Evolutionary conservation across 2,797 vertebrate species (phyloP).

Genomic region (Lepus oiostolus): DNA sequence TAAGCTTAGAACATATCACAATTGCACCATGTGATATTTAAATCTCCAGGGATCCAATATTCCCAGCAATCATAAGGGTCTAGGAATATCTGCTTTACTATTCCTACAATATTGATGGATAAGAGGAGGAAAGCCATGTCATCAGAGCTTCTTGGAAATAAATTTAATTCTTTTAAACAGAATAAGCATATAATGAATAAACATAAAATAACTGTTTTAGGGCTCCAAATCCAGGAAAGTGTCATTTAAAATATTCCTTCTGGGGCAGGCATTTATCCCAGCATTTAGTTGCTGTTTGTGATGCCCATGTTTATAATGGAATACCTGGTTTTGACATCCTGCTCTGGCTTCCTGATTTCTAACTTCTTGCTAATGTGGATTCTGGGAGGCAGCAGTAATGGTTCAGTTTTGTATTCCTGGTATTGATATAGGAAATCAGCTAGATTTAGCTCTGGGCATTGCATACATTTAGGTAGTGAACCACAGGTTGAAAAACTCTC

Average conservation of each 20-base stretch:
- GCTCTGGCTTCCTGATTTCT: too few species aligned
- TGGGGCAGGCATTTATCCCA: too few species aligned
- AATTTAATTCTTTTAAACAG: background rate
- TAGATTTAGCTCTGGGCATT: too few species aligned
- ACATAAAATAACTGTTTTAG: constrained; percentile 2
- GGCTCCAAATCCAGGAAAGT: background rate
- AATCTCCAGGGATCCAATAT: background rate
- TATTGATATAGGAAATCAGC: too few species aligned
- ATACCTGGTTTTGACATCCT: too few species aligned
- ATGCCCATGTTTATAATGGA: too few species aligned
- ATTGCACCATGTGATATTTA: background rate
- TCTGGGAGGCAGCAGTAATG: too few species aligned
- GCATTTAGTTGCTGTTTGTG: too few species aligned
- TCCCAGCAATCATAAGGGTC: background rate
- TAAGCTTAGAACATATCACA: background rate
- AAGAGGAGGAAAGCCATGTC: background rate
- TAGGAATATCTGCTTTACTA: background rate
- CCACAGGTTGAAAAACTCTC: too few species aligned
- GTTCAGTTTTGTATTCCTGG: too few species aligned
- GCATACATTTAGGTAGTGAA: too few species aligned
- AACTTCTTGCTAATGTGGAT: too few species aligned
- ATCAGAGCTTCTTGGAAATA: background rate
- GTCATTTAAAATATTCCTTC: background rate
- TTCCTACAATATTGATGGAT: background rate
- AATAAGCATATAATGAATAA: constrained; percentile 1